phyloP scores from a whole-genome alignment of 2,797 vertebrate species.

The Takifugu ocellatus region DNA sequence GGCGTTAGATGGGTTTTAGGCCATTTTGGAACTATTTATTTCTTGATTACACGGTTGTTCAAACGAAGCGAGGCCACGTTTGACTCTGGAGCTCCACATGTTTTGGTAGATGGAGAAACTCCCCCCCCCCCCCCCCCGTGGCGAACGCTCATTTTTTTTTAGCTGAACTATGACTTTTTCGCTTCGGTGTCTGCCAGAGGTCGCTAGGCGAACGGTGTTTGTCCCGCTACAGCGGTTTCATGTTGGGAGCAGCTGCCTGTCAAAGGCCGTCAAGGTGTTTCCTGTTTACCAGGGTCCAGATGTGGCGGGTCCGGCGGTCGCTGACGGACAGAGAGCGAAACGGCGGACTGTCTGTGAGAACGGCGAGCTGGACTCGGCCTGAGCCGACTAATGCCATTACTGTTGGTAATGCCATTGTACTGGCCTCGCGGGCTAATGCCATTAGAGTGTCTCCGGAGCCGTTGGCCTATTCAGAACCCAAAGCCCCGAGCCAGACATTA shows the following conservation, averaged over 20 bases:
- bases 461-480: slow-evolving; percentile 43
- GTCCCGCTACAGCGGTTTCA: not conserved
- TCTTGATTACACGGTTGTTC: too few relatives aligned
- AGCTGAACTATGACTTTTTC: not conserved
- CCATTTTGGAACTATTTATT: too few relatives aligned
- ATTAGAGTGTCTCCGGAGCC: slow-evolving; percentile 61
- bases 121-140: too few relatives aligned
- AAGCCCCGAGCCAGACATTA: slow-evolving; percentile 63
- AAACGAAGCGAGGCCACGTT: too few relatives aligned
- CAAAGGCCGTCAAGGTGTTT: slow-evolving; percentile 53
- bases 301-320: slow-evolving; percentile 12
- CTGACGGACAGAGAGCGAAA: slow-evolving; percentile 5
- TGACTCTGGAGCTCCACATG: too few relatives aligned
- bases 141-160: not conserved
- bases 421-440: slow-evolving; percentile 58
- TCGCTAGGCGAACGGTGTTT: not conserved
- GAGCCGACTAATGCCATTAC: slow-evolving; percentile 70
- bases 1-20: too few relatives aligned
- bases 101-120: too few relatives aligned
- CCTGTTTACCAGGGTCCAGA: slow-evolving; percentile 45
- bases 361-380: slow-evolving; percentile 56
- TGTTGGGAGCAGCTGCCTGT: slow-evolving; percentile 10
- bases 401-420: slow-evolving; percentile 67
- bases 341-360: slow-evolving; percentile 40
- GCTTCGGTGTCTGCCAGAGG: not conserved